Percentiles rank a stretch among this genome's conserved stretches.
Evolutionary conservation across 2,888 invertebrate species (phyloP).

Genomic region (Coleophora deauratella): DNA sequence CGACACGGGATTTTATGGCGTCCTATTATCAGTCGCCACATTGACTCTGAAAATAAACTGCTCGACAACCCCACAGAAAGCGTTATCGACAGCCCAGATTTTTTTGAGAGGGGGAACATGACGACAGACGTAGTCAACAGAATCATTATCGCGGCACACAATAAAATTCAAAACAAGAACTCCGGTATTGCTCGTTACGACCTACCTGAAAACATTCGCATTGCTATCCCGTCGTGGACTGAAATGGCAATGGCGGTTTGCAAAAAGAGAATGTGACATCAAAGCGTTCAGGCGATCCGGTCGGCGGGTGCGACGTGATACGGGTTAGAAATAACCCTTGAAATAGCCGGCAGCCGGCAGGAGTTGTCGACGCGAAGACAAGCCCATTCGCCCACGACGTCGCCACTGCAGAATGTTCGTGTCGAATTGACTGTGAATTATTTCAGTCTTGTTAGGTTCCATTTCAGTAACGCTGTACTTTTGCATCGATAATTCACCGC

Average conservation of each 20-base stretch:
- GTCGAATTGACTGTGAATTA: conserved; percentile 63
- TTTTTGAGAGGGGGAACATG: conserved; percentile 23
- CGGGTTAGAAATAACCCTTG: conserved; percentile 55
- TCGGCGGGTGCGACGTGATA: conserved; percentile 54
- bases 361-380: conserved; percentile 45
- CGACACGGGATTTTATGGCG: conserved; percentile 48
- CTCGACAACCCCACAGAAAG: conserved; percentile 29
- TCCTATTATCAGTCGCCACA: conserved; percentile 56
- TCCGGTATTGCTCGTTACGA: conserved; percentile 34
- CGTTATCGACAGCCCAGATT: conserved; percentile 31
- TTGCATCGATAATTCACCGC: conserved; percentile 48
- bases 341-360: conserved; percentile 23
- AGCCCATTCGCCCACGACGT: conserved; percentile 44
- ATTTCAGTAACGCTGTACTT: conserved; percentile 50
- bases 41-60: conserved; percentile 59
- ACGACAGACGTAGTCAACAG: background rate
- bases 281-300: conserved; percentile 62
- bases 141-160: conserved; percentile 15
- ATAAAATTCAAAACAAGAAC: conserved; percentile 34
- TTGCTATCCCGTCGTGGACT: conserved; percentile 36
- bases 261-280: conserved; percentile 71
- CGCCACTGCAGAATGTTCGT: conserved; percentile 39
- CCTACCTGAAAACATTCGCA: conserved; percentile 64
- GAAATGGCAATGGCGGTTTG: conserved; percentile 44
- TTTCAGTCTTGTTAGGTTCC: conserved; percentile 54